Conservation (phyloP, 2,113 vertebrate species). For the Thunnus thynnus region DNA sequence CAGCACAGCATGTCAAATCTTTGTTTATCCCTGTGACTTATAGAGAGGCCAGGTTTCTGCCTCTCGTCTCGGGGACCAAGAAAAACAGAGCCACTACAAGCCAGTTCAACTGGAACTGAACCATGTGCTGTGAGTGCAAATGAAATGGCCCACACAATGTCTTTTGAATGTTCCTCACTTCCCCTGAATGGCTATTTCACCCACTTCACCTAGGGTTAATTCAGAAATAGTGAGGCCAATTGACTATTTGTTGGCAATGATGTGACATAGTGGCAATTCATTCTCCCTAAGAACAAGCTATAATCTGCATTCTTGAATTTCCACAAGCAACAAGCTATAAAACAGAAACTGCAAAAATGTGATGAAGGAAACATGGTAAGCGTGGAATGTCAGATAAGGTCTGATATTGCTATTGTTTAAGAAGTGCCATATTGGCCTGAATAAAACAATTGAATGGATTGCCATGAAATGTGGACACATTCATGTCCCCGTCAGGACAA, state of each 20-base stretch:
- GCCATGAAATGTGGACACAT: too few species aligned
- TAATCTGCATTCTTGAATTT: constrained; percentile 62
- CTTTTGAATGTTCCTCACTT: constrained; percentile 73
- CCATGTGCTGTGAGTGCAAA: constrained; percentile 71
- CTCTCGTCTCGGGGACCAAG: constrained; percentile 51
- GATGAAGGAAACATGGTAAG: constrained; percentile 40
- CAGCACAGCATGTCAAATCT: constrained; percentile 71
- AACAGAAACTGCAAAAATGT: constrained; percentile 35
- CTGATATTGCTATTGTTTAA: constrained; percentile 30
- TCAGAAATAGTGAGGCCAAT: constrained; percentile 66
- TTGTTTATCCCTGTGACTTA: constrained; percentile 72
- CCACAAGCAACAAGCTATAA: constrained; percentile 47
- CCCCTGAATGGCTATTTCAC: constrained; percentile 69
- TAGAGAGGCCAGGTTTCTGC: constrained; percentile 52
- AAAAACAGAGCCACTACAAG: constrained; percentile 63
- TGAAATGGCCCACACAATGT: constrained; percentile 71
- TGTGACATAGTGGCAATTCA: constrained; percentile 57
- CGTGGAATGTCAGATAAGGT: constrained; percentile 28
- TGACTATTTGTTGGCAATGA: constrained; percentile 67
- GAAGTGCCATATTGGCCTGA: neutral
- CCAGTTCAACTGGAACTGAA: constrained; percentile 70
- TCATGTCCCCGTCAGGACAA: too few species aligned
- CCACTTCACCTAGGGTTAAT: constrained; percentile 72
- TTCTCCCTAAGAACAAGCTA: constrained; percentile 41
- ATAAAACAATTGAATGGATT: neutral